These are phyloP conservation scores for Malthinus flaveolus DNA, from an alignment of 2,888 invertebrate species.

Conservation along the genomic window DNA sequence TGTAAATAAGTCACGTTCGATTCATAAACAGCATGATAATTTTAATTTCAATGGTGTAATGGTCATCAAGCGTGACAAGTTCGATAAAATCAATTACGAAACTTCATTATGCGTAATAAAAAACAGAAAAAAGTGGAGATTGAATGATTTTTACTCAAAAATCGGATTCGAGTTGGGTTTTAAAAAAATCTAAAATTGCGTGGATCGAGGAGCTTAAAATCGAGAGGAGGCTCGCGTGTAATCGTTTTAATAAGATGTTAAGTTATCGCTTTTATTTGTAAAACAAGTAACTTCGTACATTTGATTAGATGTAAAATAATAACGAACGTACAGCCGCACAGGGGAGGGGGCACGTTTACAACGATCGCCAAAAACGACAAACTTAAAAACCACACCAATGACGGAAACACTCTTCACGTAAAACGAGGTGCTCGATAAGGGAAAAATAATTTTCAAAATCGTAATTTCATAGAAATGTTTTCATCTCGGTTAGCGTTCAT, in stretches of 20 bases:
- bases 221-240: conserved; percentile 44
- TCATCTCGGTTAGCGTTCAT: too few species aligned
- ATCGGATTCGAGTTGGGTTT: too few species aligned
- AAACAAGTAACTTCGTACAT: conserved; percentile 51
- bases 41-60: conserved; percentile 11
- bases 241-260: conserved; percentile 53
- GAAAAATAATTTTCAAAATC: too few species aligned
- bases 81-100: conserved; percentile 11
- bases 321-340: conserved; percentile 1
- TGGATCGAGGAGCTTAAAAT: conserved; percentile 47
- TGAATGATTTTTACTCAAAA: background rate
- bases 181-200: conserved; percentile 35
- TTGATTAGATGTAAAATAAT: conserved; percentile 47
- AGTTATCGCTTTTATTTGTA: conserved; percentile 55
- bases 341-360: too few species aligned
- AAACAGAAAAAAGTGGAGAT: background rate
- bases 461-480: too few species aligned
- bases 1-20: conserved; percentile 16
- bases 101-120: background rate
- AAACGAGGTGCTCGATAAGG: too few species aligned
- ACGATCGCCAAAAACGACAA: too few species aligned
- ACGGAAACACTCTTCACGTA: too few species aligned
- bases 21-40: conserved; percentile 11
- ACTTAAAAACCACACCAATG: too few species aligned
- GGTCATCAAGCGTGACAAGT: conserved; percentile 6